Evolutionary conservation across 2,113 vertebrate genomes (phyloP).

Genomic region (Chiloscyllium plagiosum): DNA sequence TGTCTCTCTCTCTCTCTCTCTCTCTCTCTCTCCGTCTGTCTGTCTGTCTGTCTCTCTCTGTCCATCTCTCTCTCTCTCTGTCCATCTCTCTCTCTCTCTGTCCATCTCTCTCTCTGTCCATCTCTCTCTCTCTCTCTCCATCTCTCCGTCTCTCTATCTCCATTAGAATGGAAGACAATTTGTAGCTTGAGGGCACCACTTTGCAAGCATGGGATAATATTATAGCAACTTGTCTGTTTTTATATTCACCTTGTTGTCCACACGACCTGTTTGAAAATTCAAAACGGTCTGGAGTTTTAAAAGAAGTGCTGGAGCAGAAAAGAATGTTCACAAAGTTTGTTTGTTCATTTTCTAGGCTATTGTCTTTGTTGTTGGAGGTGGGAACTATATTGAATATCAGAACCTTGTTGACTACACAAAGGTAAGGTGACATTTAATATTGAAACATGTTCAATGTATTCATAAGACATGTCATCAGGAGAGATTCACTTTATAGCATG

Average conservation of each 20-base stretch:
- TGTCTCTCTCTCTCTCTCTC: no score
- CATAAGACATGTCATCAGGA: neutral
- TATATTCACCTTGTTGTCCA: neutral
- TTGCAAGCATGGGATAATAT: neutral
- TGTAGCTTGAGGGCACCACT: no score
- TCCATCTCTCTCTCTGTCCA: no score
- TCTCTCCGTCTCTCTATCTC: no score
- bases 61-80: no score
- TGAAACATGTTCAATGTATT: neutral
- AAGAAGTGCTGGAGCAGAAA: neutral
- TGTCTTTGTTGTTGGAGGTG: slow-evolving; percentile 92
- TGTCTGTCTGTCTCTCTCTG: no score
- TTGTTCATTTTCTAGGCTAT: slow-evolving; percentile 67
- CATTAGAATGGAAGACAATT: no score
- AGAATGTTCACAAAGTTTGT: neutral
- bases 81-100: no score
- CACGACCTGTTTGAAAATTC: neutral
- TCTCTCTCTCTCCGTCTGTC: no score
- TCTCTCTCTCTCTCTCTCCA: no score
- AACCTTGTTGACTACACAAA: slow-evolving; percentile 93
- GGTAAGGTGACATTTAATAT: slow-evolving; percentile 52
- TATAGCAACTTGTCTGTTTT: neutral
- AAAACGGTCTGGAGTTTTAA: neutral
- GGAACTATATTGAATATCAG: slow-evolving; percentile 98
- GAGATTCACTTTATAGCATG: neutral